Evolutionary conservation across 2,797 vertebrate genomes (phyloP), one percentile per base, ranked within the genome.

Genomic region (Taenioides sp.): DNA sequence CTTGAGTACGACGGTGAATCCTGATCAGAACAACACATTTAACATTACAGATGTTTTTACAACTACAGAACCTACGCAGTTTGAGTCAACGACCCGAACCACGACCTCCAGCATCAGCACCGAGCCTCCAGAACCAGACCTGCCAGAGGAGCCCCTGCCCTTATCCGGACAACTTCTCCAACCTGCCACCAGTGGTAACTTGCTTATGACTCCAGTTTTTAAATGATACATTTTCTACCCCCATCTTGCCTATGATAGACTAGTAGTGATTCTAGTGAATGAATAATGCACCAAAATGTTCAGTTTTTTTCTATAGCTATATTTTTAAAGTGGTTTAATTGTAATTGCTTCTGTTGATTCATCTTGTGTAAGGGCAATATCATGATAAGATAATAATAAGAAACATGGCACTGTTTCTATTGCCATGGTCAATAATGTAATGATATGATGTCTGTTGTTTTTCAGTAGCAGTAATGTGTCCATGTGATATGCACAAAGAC

Each of bases 381-480:
- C 22, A 55, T 55, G 52, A 22, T 10, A 55, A 22, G 9, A 40
- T n/a, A 55, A 22, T 11, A 7, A 9, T 2, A 7, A 37, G 7
- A 37, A n/a, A 11, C n/a, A 54, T n/a, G 20, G 7, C 9, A 22
- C 9, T n/a, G 20, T 55, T 7, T 54, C 22, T 10, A 54, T n/a
- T 54, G 2, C 52, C 52, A 54, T 54, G n/a, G 7, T 54, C 20
- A 54, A 2, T 22, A 10, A 54, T 9, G n/a, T n/a, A n/a, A 54
- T 54, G n/a, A 62, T 11, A 7, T 37, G 18, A 18, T 37, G 31
- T 0, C 4, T 37, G 50, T 67, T 95, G 93, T 70, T 34, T 74
- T 5, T 70, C 76, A 92, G 91, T 86, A 12, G 70, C 6, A 77
- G 84, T 65, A 0, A 7, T 86, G 66, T 92, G 91, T 80, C 81